Base-by-base conservation (phyloP, 2,113 vertebrate species). In the Gallinago jamesoni region DNA sequence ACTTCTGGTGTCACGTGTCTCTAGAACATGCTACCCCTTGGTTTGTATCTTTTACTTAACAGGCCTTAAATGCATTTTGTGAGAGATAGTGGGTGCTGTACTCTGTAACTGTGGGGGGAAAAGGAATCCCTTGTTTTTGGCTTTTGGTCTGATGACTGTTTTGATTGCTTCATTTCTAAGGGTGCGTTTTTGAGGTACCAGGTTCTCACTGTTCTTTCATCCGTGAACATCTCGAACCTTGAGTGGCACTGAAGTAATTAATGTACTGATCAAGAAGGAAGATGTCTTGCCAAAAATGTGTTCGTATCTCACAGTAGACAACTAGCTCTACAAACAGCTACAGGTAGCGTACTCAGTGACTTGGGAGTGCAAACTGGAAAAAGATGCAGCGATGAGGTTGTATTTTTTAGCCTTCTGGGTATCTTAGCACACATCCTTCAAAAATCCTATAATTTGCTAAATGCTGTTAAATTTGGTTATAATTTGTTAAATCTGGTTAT, bases 261-360 rank as follows among this genome's bases (percentile, higher is more conserved):
- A 82, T 82, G 64, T 90, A 19, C 72, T 90, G 86, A 18, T 41
- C 22, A 62, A 93, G 41, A 78, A 90, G 37, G 55, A 78, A 76
- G 33, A 18, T 15, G 17, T 80, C 50, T 91, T 91, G 62, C 56
- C 72, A 94, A 55, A 52, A 68, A 33, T 28, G 45, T 1, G 2
- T 91, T 90, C n/a, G 31, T 80, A 73, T 31, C 31, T 91, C 45
- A n/a, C 35, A 53, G 48, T 14, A 89, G 70, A 66, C 33, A 59
- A 89, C 80, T 95, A 84, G 37, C 70, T 96, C 62, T 83, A 56
- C 20, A 94, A 85, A 89, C 68, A 66, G 47, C 35, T 74, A 43
- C 20, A 67, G 35, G 7, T 59, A 28, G 52, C 19, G 43, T 79
- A 48, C 59, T 57, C 4, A 18, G 55, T 68, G 63, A 35, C 7